phyloP scores from a whole-genome alignment of 2,113 vertebrate genomes.

The Lynx canadensis region DNA sequence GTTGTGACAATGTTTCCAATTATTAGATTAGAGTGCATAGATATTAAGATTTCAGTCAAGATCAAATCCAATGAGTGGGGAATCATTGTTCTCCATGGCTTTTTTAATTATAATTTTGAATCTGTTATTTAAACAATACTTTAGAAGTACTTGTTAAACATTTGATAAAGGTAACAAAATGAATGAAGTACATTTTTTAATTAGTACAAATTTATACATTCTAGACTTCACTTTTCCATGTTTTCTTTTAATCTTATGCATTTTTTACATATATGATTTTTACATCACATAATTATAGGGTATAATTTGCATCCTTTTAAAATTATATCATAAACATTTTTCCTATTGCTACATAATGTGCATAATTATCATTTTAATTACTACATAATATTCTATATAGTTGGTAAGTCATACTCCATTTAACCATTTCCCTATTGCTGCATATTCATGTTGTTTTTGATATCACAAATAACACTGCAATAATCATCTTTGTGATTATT shows the following conservation, averaged over 20 bases:
- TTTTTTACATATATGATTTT: constrained; percentile 66
- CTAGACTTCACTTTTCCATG: neutral
- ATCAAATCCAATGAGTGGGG: neutral
- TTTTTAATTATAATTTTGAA: neutral
- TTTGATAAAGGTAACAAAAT: constrained; percentile 2
- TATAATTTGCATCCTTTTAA: constrained; percentile 44
- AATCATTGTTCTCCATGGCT: neutral
- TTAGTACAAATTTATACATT: neutral
- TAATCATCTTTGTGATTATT: constrained; percentile 53
- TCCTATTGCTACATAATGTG: constrained; percentile 29
- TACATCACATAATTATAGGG: constrained; percentile 49
- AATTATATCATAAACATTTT: constrained; percentile 55
- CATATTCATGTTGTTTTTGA: constrained; percentile 25
- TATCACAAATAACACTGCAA: neutral
- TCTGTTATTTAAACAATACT: neutral
- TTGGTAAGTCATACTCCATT: constrained; percentile 25
- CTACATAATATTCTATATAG: constrained; percentile 38
- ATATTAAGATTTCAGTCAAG: neutral
- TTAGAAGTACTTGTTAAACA: neutral
- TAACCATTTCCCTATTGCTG: constrained; percentile 25
- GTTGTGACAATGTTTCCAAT: neutral
- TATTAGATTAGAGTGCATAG: neutral
- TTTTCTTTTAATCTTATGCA: constrained; percentile 41
- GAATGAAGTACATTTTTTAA: constrained; percentile 47
- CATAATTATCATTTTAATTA: constrained; percentile 62